Percentiles rank a stretch among this genome's conserved stretches.
Evolutionary conservation across 2,113 vertebrate genomes (phyloP).

Genomic region (Saccopteryx bilineata): DNA sequence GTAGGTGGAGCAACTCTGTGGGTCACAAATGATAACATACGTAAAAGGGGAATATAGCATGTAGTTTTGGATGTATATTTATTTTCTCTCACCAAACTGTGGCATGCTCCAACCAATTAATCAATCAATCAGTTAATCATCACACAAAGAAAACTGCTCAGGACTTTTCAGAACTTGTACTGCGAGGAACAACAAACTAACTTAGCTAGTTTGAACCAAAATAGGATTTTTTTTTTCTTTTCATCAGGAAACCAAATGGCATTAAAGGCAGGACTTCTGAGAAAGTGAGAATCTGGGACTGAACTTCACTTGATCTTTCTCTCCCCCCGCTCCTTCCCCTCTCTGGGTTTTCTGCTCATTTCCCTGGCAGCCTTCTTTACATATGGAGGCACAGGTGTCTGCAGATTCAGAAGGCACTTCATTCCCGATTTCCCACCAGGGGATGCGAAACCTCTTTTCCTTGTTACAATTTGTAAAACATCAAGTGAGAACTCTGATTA

Average conservation of each 20-base stretch:
- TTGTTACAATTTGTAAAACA: neutral
- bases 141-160: neutral
- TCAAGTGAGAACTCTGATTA: neutral
- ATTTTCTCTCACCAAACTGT: neutral
- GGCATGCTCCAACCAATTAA: neutral
- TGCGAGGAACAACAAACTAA: neutral
- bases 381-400: neutral
- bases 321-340: fast-evolving
- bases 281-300: neutral
- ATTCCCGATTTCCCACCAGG: neutral
- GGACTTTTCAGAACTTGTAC: neutral
- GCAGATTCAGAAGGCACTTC: neutral
- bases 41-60: neutral
- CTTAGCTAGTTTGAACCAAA: neutral
- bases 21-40: neutral
- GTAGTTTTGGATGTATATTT: neutral
- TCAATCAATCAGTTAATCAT: neutral
- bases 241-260: neutral
- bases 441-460: neutral
- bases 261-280: neutral
- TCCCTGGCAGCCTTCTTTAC: neutral
- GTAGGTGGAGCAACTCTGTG: neutral
- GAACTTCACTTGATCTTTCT: neutral
- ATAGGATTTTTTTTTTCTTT: neutral
- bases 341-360: neutral